A percentile compares a stretch with the other conserved stretches of the same genome.
Evolutionary conservation across 2,113 vertebrate species (phyloP).

Genomic region (Harpagus bidentatus): DNA sequence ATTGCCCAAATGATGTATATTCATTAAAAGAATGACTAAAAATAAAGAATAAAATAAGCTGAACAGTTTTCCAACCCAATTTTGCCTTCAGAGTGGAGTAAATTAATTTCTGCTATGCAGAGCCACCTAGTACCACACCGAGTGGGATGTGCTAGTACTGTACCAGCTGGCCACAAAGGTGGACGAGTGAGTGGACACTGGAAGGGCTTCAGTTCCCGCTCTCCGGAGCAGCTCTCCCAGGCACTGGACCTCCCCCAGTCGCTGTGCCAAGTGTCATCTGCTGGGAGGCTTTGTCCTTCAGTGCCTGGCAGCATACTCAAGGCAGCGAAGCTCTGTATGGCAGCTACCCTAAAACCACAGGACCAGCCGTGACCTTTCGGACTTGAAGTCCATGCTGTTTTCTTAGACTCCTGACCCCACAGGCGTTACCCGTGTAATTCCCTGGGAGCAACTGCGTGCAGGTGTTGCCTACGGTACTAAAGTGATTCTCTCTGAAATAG

Average conservation of each 20-base stretch:
- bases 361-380: not conserved
- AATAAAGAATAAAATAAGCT: not conserved
- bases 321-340: not conserved
- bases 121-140: not conserved
- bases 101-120: not conserved
- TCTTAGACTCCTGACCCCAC: not conserved
- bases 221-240: not conserved
- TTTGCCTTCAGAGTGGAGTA: not conserved
- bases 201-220: not conserved
- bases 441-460: not conserved
- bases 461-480: not conserved
- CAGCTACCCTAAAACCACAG: slow-evolving; percentile 20
- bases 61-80: not conserved
- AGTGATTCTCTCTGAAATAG: not conserved
- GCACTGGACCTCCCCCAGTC: not conserved
- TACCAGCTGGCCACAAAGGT: not conserved
- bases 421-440: not conserved
- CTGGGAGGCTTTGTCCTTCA: not conserved
- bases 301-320: fast-evolving
- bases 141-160: not conserved
- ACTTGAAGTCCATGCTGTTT: not conserved
- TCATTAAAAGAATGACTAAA: not conserved
- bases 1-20: not conserved
- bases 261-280: not conserved
- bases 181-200: not conserved